phyloP scores from a whole-genome alignment of 2,888 invertebrate species.

The Platynereis dumerilii region DNA sequence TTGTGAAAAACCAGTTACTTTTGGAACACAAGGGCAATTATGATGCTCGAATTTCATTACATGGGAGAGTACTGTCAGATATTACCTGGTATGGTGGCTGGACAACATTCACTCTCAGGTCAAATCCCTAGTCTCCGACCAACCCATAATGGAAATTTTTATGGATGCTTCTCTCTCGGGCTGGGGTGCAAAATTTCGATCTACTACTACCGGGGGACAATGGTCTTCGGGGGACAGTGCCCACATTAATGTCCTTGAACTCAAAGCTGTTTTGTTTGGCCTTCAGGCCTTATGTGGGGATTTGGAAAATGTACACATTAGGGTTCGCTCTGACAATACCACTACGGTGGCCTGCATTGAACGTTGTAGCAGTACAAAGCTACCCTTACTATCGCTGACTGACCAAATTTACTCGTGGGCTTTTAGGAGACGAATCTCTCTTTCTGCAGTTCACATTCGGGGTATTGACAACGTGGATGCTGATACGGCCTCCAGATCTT shows the following conservation, averaged over 20 bases:
- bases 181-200: slow-evolving; percentile 8
- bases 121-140: neutral
- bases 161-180: slow-evolving; percentile 15
- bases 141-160: neutral
- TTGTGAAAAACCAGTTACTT: neutral
- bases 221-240: neutral
- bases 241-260: slow-evolving; percentile 24
- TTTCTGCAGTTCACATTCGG: slow-evolving; percentile 1
- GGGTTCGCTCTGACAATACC: slow-evolving; percentile 22
- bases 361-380: no score
- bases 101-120: neutral
- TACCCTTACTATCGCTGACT: neutral
- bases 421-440: neutral
- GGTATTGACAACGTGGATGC: slow-evolving; percentile 13
- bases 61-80: neutral
- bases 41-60: neutral
- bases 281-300: slow-evolving; percentile 4
- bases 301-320: neutral
- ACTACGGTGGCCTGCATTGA: neutral
- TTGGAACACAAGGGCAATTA: neutral
- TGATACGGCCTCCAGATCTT: slow-evolving; percentile 7
- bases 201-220: slow-evolving; percentile 1
- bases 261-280: slow-evolving; percentile 8
- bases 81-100: slow-evolving; percentile 17
- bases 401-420: slow-evolving; percentile 18